Conservation (phyloP, 2,113 vertebrate genomes). For the Trogon melanurus region DNA sequence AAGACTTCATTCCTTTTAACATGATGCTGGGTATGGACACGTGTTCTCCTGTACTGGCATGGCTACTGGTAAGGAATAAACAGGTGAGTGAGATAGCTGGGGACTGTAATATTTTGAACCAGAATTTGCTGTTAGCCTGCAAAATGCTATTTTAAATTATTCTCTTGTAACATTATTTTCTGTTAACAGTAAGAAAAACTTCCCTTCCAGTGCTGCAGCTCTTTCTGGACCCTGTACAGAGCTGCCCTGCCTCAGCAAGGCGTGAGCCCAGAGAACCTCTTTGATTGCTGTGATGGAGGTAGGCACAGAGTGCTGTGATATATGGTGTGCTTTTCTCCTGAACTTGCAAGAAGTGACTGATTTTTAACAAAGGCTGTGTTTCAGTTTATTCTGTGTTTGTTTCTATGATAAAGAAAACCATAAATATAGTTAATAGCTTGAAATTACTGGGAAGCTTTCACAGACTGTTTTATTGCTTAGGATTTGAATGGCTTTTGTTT, state of each 20-base stretch:
- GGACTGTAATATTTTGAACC: background rate
- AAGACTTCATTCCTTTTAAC: too few relatives aligned
- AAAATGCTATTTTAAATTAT: background rate
- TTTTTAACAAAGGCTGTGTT: background rate
- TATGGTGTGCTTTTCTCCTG: background rate
- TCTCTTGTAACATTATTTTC: background rate
- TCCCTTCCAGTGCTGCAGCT: background rate
- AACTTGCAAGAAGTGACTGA: background rate
- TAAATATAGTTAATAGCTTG: background rate
- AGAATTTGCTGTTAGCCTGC: background rate
- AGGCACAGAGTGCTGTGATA: background rate
- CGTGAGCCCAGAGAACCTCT: background rate
- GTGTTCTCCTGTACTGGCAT: background rate
- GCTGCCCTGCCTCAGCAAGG: background rate
- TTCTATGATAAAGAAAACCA: background rate
- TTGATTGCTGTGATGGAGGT: background rate
- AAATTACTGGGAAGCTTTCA: background rate
- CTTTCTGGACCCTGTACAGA: background rate
- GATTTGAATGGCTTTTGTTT: background rate
- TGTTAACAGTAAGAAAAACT: background rate
- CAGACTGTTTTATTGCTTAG: background rate
- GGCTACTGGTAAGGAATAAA: background rate
- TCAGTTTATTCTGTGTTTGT: background rate
- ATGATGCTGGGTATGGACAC: background rate
- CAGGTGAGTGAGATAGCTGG: background rate